Evolutionary conservation across 2,888 invertebrate species (phyloP).

Genomic region (Drosophila subquinaria): DNA sequence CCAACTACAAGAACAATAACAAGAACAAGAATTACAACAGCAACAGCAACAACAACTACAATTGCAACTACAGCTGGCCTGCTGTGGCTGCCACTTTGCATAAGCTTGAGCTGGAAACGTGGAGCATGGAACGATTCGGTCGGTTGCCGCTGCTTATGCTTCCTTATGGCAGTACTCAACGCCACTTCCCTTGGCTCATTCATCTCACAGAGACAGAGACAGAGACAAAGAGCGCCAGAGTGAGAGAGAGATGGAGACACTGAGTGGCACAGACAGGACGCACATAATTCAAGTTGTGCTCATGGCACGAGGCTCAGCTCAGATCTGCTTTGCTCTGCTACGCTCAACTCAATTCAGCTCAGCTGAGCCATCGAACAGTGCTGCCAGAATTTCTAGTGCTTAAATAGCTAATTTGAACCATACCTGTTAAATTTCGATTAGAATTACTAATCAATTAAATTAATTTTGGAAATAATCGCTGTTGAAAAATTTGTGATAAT

Average conservation of each 20-base stretch:
- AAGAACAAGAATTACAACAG: constrained; percentile 19
- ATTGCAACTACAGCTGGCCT: constrained; percentile 29
- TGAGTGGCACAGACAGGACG: constrained; percentile 56
- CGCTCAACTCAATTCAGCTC: constrained; percentile 9
- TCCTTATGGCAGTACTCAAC: constrained; percentile 78
- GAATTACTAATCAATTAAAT: too few relatives aligned
- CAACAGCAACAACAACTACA: constrained; percentile 19
- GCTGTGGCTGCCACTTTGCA: constrained; percentile 64
- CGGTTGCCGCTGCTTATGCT: constrained; percentile 62
- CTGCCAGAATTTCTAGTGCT: not conserved
- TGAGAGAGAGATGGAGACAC: constrained; percentile 9
- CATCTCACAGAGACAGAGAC: constrained; percentile 62
- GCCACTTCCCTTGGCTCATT: constrained; percentile 76
- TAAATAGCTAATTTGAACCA: not conserved
- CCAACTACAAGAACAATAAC: constrained; percentile 26
- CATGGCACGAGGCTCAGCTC: constrained; percentile 62
- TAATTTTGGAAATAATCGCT: too few relatives aligned
- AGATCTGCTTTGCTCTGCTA: constrained; percentile 12
- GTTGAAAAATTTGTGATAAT: too few relatives aligned
- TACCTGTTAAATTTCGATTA: too few relatives aligned
- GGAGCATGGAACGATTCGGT: constrained; percentile 50
- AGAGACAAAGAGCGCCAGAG: constrained; percentile 26
- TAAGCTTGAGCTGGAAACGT: constrained; percentile 56
- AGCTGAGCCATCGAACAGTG: constrained; percentile 14
- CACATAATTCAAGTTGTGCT: constrained; percentile 77